phyloP scores from a whole-genome alignment of 2,113 vertebrate species.

The Saccopteryx leptura region DNA sequence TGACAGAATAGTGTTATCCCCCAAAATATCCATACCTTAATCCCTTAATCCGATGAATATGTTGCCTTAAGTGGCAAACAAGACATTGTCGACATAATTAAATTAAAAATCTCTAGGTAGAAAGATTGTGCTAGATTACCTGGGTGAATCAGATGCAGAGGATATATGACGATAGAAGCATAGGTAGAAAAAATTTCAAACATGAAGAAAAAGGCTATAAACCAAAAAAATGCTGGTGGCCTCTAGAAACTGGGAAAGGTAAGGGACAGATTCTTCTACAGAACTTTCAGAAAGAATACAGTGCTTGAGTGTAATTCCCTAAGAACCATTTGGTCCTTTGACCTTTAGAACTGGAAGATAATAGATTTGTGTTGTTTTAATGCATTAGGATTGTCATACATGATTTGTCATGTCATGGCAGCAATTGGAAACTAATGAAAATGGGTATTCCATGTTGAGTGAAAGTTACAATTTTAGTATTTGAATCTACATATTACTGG shows the following conservation, averaged over 20 bases:
- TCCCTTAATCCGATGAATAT: neutral
- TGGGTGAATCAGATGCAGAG: neutral
- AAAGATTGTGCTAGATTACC: neutral
- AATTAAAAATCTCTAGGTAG: neutral
- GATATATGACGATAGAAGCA: neutral
- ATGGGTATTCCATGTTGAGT: neutral
- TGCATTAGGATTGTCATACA: neutral
- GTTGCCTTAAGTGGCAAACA: neutral
- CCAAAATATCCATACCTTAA: neutral
- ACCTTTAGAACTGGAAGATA: neutral
- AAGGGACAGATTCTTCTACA: neutral
- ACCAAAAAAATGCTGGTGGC: neutral
- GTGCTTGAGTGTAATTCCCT: neutral
- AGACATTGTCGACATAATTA: neutral
- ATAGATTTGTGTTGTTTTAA: neutral
- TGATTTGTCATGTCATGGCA: neutral
- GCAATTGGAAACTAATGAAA: neutral
- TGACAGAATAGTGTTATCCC: neutral
- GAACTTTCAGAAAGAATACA: neutral
- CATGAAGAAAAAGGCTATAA: neutral
- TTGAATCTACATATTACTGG: slow-evolving; percentile 7
- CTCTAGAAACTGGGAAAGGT: neutral
- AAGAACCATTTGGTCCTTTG: neutral
- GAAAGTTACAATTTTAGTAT: neutral
- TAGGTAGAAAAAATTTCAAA: neutral